A percentile compares a stretch with the other conserved stretches of the same genome.
phyloP scores from a whole-genome alignment of 1,140 invertebrate genomes.

The Oncopeltus fasciatus region DNA sequence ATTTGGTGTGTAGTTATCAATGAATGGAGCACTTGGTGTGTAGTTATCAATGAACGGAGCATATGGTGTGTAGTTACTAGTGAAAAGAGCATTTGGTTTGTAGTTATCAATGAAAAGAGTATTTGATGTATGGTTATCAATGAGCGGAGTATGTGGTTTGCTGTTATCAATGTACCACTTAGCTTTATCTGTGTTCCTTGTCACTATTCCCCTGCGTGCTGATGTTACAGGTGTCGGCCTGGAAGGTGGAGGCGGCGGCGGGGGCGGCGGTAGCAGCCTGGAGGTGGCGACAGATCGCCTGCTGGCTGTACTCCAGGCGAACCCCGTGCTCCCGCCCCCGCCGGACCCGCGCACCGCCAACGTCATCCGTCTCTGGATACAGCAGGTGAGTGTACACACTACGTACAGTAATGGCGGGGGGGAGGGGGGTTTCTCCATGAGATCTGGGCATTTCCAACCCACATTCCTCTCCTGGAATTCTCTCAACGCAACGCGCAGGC shows the following conservation, averaged over 20 bases:
- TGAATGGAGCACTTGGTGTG: too few relatives aligned
- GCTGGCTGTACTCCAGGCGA: constrained; percentile 18
- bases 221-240: constrained; percentile 18
- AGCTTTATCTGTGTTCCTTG: too few relatives aligned
- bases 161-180: too few relatives aligned
- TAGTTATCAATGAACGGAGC: too few relatives aligned
- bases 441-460: background rate
- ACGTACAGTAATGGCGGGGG: too few relatives aligned
- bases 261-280: constrained; percentile 2
- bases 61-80: too few relatives aligned
- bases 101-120: too few relatives aligned
- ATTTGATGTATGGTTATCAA: too few relatives aligned
- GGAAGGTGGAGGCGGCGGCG: constrained; percentile 15
- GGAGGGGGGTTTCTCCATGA: background rate
- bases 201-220: too few relatives aligned
- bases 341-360: constrained; percentile 21
- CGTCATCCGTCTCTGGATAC: constrained; percentile 20
- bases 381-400: constrained; percentile 13
- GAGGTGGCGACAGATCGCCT: constrained; percentile 21
- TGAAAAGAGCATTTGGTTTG: too few relatives aligned
- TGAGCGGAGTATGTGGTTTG: too few relatives aligned
- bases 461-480: background rate
- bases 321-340: constrained; percentile 22
- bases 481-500: background rate
- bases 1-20: too few relatives aligned